Percentiles rank a stretch among this genome's conserved stretches.
phyloP scores from a whole-genome alignment of 2,888 invertebrate genomes.

The Dascillus cervinus region DNA sequence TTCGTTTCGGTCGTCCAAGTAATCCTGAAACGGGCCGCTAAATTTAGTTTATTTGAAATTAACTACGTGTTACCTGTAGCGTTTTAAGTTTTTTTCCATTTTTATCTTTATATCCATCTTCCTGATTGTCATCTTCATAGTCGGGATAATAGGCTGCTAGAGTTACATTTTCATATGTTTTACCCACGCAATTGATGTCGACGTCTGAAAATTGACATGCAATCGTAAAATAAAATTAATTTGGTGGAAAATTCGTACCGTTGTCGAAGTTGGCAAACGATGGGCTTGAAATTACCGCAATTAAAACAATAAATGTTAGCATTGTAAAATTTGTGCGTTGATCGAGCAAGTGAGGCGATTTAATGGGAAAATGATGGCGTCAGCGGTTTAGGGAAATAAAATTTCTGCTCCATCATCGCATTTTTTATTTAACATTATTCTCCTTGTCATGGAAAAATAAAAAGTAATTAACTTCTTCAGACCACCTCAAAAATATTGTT shows the following conservation, averaged over 20 bases:
- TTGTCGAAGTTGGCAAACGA: no score
- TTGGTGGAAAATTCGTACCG: constrained; percentile 5
- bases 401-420: no score
- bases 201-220: constrained; percentile 30
- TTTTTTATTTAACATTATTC: no score
- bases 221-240: constrained; percentile 3
- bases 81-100: constrained; percentile 41
- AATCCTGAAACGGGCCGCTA: constrained; percentile 42
- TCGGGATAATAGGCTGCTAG: constrained; percentile 47
- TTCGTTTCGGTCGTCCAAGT: constrained; percentile 41
- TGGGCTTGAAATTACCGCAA: no score
- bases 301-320: no score
- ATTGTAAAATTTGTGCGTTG: no score
- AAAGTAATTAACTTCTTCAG: no score
- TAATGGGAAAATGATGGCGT: no score
- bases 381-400: no score
- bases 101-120: constrained; percentile 40
- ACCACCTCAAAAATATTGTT: no score
- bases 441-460: no score
- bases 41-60: constrained; percentile 1
- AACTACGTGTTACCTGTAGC: constrained; percentile 38
- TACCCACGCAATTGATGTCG: constrained; percentile 39
- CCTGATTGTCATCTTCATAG: constrained; percentile 36
- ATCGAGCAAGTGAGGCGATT: no score
- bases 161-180: constrained; percentile 40